phyloP scores from a whole-genome alignment of 2,888 invertebrate species.

The Stegana nigrithorax region DNA sequence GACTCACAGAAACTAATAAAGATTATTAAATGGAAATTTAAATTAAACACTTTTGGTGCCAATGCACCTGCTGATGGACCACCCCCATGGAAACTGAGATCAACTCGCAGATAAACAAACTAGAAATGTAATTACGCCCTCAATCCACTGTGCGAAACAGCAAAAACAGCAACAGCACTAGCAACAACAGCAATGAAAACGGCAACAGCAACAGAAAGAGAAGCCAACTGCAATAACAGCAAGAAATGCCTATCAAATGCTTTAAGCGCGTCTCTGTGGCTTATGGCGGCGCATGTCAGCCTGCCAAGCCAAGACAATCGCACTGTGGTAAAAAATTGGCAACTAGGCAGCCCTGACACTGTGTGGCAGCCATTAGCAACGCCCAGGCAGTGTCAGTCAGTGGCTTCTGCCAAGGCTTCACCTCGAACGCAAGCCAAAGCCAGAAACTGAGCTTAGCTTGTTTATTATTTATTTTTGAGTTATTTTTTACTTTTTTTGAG shows the following conservation, averaged over 20 bases:
- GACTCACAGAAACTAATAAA: too few relatives aligned
- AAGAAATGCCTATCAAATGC: slow-evolving; percentile 21
- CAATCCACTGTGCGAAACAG: too few relatives aligned
- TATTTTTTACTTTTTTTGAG: not conserved
- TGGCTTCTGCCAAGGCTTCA: slow-evolving; percentile 44
- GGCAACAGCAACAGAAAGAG: not conserved
- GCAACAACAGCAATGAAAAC: not conserved
- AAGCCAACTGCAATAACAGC: too few relatives aligned
- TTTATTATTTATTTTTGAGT: not conserved
- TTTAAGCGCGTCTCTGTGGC: slow-evolving; percentile 7
- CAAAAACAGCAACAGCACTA: too few relatives aligned
- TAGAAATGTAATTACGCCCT: slow-evolving; percentile 59
- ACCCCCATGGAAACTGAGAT: not conserved
- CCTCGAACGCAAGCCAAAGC: too few relatives aligned
- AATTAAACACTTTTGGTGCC: too few relatives aligned
- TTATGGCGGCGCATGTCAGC: not conserved
- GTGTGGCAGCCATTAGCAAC: slow-evolving; percentile 49
- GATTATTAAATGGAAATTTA: too few relatives aligned
- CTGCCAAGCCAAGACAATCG: too few relatives aligned
- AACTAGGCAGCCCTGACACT: slow-evolving; percentile 45
- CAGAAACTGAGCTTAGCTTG: too few relatives aligned
- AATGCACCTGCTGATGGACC: slow-evolving; percentile 26
- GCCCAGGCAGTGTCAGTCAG: slow-evolving; percentile 34
- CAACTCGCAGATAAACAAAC: slow-evolving; percentile 20
- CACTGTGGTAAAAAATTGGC: too few relatives aligned